phyloP scores from a whole-genome alignment of 1,140 invertebrate species.

The Planococcus citri region DNA sequence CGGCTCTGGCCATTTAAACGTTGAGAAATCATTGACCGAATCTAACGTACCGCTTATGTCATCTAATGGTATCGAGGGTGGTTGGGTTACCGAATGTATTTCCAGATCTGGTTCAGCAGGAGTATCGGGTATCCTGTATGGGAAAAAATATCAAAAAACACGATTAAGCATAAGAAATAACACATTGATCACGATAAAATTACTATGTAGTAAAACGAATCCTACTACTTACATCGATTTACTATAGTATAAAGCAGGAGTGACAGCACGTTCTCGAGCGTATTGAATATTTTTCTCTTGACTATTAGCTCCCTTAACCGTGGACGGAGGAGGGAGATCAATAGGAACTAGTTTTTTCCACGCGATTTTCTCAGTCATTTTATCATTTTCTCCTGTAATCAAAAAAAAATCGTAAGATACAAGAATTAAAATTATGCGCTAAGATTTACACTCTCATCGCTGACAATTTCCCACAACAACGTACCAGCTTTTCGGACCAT shows the following conservation, averaged over 20 bases:
- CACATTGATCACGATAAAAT: not conserved
- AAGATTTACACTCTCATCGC: too few species aligned
- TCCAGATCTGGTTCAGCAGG: conserved; percentile 75
- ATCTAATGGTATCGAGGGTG: conserved; percentile 72
- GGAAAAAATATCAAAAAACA: too few species aligned
- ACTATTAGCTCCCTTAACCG: conserved; percentile 65
- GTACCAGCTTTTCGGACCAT: conserved; percentile 58
- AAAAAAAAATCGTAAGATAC: conserved; percentile 25
- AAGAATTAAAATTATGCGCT: not conserved
- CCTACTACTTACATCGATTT: conserved; percentile 59
- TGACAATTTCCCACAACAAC: conserved; percentile 26
- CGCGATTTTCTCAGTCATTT: conserved; percentile 59
- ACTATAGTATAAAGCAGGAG: conserved; percentile 76
- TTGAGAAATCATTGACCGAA: conserved; percentile 59
- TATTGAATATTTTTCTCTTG: conserved; percentile 75
- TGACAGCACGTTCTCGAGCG: conserved; percentile 64
- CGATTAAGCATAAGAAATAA: conserved; percentile 11
- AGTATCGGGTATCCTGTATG: conserved; percentile 60
- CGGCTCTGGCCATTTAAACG: conserved; percentile 66
- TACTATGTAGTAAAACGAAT: conserved; percentile 8
- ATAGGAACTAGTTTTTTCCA: conserved; percentile 57
- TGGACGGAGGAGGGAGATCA: conserved; percentile 44
- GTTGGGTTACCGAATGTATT: conserved; percentile 55
- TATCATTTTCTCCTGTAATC: conserved; percentile 46
- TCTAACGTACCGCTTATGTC: conserved; percentile 69